Evolutionary conservation across 2,797 vertebrate genomes (phyloP).

Genomic region (Molossus molossus): DNA sequence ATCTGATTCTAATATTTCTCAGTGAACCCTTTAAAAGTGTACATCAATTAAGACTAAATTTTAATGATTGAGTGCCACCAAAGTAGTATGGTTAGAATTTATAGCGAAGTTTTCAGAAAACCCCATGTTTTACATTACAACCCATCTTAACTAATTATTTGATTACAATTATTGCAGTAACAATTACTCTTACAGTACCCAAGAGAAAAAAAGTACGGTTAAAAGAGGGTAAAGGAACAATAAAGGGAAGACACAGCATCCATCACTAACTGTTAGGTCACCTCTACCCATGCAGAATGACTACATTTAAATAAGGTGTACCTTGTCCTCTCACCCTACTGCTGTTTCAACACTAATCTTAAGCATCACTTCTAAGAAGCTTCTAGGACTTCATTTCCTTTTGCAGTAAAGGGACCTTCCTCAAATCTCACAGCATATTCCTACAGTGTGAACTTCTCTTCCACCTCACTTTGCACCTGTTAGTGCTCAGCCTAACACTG

Average conservation of each 20-base stretch:
- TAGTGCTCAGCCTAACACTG: not conserved
- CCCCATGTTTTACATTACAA: not conserved
- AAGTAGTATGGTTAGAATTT: constrained; percentile 36
- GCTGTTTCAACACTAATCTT: not conserved
- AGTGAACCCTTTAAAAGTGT: constrained; percentile 62
- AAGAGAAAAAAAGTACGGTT: constrained; percentile 4
- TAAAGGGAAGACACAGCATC: not conserved
- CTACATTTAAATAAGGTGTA: not conserved
- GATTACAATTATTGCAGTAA: not conserved
- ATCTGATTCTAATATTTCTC: constrained; percentile 39
- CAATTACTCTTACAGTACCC: not conserved
- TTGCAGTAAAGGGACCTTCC: not conserved
- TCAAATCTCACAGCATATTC: not conserved
- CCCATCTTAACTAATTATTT: not conserved
- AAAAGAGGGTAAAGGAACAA: not conserved
- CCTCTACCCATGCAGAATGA: not conserved
- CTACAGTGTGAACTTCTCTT: not conserved
- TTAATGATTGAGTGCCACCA: constrained; percentile 16
- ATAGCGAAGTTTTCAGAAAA: constrained; percentile 49
- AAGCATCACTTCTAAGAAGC: not conserved
- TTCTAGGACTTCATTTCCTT: constrained; percentile 23
- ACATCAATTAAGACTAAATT: constrained; percentile 48
- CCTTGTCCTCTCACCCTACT: not conserved
- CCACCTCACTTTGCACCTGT: not conserved
- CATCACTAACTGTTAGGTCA: not conserved